Percentiles rank a stretch among this genome's conserved stretches.
These are phyloP conservation scores for Zaprionus kolodkinae DNA, from an alignment of 1,140 invertebrate genomes.

Conservation along the genomic window DNA sequence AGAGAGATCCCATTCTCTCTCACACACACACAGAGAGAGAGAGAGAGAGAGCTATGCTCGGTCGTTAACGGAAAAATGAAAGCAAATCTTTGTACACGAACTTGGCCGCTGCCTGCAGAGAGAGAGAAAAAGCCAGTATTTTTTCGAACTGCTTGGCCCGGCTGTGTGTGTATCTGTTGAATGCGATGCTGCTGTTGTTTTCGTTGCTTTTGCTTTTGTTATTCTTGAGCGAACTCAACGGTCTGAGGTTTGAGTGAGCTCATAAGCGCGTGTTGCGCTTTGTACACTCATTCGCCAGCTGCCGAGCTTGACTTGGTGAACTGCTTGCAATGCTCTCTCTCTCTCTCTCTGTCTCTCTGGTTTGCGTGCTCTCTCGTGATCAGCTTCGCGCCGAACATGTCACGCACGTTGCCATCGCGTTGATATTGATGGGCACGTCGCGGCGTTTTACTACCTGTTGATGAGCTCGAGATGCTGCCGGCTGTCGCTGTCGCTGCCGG, in stretches of 20 bases:
- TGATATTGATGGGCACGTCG: constrained; percentile 71
- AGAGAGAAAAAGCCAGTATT: constrained; percentile 68
- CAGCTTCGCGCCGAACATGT: constrained; percentile 47
- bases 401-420: constrained; percentile 65
- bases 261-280: neutral
- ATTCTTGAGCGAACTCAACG: constrained; percentile 28
- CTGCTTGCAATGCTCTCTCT: constrained; percentile 1
- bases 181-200: constrained; percentile 3
- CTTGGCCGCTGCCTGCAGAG: constrained; percentile 53
- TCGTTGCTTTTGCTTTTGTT: neutral
- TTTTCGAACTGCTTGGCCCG: constrained; percentile 61
- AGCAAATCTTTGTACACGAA: constrained; percentile 79
- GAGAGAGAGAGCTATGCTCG: constrained; percentile 9
- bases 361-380: constrained; percentile 13
- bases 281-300: constrained; percentile 33
- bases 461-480: constrained; percentile 65
- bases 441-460: constrained; percentile 81
- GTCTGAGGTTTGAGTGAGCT: neutral
- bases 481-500: constrained; percentile 27
- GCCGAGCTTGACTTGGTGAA: constrained; percentile 19
- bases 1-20: constrained; percentile 20
- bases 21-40: constrained; percentile 25
- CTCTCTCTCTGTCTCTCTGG: constrained; percentile 2
- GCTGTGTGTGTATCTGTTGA: constrained; percentile 70
- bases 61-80: constrained; percentile 79